A percentile compares a stretch with the other conserved stretches of the same genome.
Conservation (phyloP, 2,888 invertebrate genomes). For the Bugulina stolonifera region DNA sequence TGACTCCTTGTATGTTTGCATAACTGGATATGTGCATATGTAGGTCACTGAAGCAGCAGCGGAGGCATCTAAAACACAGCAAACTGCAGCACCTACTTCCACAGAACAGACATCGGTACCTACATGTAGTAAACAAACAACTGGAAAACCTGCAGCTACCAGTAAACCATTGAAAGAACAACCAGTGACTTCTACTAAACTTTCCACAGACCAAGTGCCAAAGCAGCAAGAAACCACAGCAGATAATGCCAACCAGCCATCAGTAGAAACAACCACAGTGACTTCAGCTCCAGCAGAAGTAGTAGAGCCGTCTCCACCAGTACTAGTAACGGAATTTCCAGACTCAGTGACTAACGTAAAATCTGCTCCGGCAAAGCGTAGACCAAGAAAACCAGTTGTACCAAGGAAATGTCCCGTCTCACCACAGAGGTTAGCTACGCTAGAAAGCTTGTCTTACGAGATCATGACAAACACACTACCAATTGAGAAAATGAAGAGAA, state of each 20-base stretch:
- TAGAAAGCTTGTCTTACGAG: slow-evolving; percentile 22
- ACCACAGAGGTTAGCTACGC: background rate
- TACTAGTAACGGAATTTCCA: background rate
- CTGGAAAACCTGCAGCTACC: too few species aligned
- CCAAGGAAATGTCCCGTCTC: slow-evolving; percentile 1
- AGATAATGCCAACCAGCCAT: background rate
- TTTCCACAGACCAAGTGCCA: too few species aligned
- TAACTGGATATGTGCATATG: too few species aligned
- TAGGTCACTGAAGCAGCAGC: too few species aligned
- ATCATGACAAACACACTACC: slow-evolving; percentile 15
- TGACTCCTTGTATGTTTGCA: too few species aligned
- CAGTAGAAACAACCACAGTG: background rate
- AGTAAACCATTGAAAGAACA: too few species aligned
- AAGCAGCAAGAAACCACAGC: too few species aligned
- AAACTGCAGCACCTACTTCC: too few species aligned
- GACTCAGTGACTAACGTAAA: background rate
- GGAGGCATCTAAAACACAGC: too few species aligned
- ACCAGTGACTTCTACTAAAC: too few species aligned
- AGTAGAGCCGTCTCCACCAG: background rate
- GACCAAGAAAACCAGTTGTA: background rate
- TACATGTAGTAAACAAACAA: too few species aligned
- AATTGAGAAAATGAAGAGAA: slow-evolving; percentile 10
- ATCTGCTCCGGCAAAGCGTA: background rate
- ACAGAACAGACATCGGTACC: too few species aligned
- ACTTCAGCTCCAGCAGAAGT: background rate